A percentile compares a stretch with the other conserved stretches of the same genome.
phyloP scores from a whole-genome alignment of 2,888 invertebrate species.

The Rhagium mordax region DNA sequence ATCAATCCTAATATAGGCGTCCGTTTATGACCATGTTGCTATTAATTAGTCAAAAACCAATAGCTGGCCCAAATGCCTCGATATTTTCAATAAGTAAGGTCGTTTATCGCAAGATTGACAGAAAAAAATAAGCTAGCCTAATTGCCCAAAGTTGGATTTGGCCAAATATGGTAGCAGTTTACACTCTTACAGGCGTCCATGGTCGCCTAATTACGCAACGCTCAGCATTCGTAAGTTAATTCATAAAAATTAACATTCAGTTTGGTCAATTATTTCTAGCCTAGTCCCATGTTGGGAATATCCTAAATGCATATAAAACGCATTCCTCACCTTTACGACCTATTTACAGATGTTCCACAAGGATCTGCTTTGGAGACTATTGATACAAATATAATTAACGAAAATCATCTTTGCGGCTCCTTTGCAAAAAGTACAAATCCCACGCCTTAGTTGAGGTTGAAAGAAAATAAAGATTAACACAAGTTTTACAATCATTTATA shows the following conservation, averaged over 20 bases:
- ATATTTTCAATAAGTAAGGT: neutral
- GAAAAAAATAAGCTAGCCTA: slow-evolving; percentile 30
- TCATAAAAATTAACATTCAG: no score
- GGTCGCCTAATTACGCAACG: neutral
- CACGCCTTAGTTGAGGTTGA: neutral
- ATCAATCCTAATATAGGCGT: neutral
- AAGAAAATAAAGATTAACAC: neutral
- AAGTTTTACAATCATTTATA: slow-evolving; percentile 21
- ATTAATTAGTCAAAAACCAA: neutral
- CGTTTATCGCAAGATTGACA: neutral
- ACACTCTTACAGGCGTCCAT: slow-evolving; percentile 42
- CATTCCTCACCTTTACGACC: no score
- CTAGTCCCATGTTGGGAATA: no score
- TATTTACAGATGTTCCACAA: no score
- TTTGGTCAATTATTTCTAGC: no score
- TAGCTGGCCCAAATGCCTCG: neutral
- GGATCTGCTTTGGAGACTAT: no score
- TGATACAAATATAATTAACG: no score
- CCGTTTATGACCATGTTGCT: neutral
- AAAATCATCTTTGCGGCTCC: no score
- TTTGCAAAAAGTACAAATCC: no score
- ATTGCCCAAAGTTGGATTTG: slow-evolving; percentile 43
- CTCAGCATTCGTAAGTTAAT: neutral
- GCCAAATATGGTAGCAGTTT: slow-evolving; percentile 41
- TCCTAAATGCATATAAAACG: no score